These are phyloP conservation scores for Drosophila glabriapex DNA, from an alignment of 2,888 invertebrate species.

Conservation along the genomic window DNA sequence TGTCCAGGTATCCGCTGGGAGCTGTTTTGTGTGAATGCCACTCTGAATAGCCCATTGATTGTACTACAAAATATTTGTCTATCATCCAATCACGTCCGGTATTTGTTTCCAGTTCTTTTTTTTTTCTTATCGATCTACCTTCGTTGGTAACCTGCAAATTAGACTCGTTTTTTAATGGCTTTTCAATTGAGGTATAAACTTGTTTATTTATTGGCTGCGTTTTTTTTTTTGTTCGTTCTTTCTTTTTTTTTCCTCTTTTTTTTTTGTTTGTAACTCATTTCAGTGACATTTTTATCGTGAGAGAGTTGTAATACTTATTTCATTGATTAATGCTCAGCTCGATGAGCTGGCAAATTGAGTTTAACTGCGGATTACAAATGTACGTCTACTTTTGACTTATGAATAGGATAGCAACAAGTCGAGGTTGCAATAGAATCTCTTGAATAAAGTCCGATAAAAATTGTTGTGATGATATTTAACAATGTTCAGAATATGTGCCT, in stretches of 20 bases:
- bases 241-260: slow-evolving; percentile 1
- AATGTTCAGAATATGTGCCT: neutral
- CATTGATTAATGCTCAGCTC: slow-evolving; percentile 21
- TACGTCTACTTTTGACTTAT: neutral
- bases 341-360: slow-evolving; percentile 22
- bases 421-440: neutral
- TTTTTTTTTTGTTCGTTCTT: neutral
- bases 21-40: slow-evolving; percentile 54
- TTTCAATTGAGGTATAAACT: slow-evolving; percentile 70
- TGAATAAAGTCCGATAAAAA: neutral
- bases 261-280: slow-evolving; percentile 19
- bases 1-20: slow-evolving; percentile 48
- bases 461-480: neutral
- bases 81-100: slow-evolving; percentile 81
- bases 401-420: neutral
- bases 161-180: slow-evolving; percentile 68
- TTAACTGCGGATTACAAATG: slow-evolving; percentile 5
- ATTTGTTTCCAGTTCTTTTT: slow-evolving; percentile 55
- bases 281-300: slow-evolving; percentile 67
- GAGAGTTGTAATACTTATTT: slow-evolving; percentile 43
- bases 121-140: slow-evolving; percentile 9
- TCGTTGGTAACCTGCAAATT: slow-evolving; percentile 57
- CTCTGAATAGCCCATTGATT: slow-evolving; percentile 78
- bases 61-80: slow-evolving; percentile 71
- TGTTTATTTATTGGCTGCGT: slow-evolving; percentile 61